Evolutionary conservation across 2,797 vertebrate species (phyloP).

Genomic region (Anomalospiza imberbis): DNA sequence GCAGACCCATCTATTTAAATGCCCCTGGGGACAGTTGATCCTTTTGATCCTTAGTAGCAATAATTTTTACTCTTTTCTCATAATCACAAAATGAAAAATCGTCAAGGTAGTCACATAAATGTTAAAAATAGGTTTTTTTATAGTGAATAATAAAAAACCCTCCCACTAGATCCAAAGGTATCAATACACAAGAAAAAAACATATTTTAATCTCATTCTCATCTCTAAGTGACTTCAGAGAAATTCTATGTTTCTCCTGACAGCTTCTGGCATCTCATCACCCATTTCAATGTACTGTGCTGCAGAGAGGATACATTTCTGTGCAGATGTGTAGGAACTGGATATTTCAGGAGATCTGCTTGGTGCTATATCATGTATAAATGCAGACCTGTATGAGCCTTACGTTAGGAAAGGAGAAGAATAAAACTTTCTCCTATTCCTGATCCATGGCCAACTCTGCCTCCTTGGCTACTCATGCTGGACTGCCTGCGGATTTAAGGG

Average conservation of each 20-base stretch:
- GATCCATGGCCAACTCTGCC: background rate
- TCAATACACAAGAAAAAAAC: background rate
- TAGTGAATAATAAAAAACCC: background rate
- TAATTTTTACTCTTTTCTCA: background rate
- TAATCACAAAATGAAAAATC: background rate
- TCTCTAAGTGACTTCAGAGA: background rate
- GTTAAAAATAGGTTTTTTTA: background rate
- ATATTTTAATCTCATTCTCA: background rate
- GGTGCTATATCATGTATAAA: background rate
- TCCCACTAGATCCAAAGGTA: background rate
- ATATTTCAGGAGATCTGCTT: background rate
- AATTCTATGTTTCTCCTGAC: background rate
- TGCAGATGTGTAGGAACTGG: background rate
- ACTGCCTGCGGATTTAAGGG: background rate
- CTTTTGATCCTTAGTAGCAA: background rate
- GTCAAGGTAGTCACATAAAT: background rate
- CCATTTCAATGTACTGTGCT: background rate
- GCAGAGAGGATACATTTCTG: background rate
- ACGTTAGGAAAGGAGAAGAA: background rate
- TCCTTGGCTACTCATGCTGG: background rate
- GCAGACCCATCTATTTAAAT: background rate
- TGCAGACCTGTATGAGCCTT: background rate
- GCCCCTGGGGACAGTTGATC: background rate
- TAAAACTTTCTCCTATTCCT: background rate
- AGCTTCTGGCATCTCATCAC: background rate